These are phyloP conservation scores for Protonibea diacanthus DNA, from an alignment of 2,797 vertebrate species.

Conservation along the genomic window DNA sequence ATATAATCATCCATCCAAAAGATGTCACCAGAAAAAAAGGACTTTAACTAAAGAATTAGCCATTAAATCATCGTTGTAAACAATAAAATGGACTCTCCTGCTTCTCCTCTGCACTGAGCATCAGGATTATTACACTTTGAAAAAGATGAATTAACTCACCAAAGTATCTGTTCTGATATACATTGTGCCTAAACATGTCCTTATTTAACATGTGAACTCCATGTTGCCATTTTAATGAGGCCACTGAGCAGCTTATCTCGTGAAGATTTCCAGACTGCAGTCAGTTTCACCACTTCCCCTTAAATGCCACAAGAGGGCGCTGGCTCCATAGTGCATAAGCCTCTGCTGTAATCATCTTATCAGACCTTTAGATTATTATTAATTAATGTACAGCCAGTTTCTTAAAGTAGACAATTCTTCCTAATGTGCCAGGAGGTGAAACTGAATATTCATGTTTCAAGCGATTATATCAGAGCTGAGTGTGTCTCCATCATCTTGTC, in stretches of 20 bases:
- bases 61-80: neutral
- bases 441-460: neutral
- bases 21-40: neutral
- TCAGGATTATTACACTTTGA: neutral
- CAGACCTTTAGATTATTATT: neutral
- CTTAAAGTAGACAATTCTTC: neutral
- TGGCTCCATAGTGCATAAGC: neutral
- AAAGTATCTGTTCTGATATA: neutral
- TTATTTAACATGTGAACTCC: too few species aligned
- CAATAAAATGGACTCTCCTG: neutral
- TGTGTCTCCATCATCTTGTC: neutral
- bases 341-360: neutral
- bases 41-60: too few species aligned
- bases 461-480: neutral
- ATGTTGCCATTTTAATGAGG: neutral
- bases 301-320: constrained; percentile 61
- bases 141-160: neutral
- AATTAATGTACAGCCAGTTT: neutral
- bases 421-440: neutral
- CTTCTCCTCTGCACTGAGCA: neutral
- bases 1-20: neutral
- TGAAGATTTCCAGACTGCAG: neutral
- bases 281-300: neutral
- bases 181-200: neutral
- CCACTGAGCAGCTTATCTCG: constrained; percentile 6